Base-by-base conservation (phyloP, 2,113 vertebrate species). In the Pseudorhombus dupliciocellatus region DNA sequence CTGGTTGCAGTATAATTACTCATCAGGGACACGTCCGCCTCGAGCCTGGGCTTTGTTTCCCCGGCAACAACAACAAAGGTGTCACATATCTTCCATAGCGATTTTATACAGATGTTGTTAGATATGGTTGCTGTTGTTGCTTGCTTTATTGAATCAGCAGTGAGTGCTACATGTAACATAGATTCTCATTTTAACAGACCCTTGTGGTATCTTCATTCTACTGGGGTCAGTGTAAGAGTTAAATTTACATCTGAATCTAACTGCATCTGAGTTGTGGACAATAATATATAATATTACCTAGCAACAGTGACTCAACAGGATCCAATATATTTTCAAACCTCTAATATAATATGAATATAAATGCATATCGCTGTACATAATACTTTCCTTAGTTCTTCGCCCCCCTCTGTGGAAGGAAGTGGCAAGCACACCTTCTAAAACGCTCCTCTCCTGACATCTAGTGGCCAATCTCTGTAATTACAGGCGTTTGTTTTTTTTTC, bases 391-490 rank as follows among this genome's bases (percentile, higher is more conserved):
- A 2, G 34, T 10, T 46, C 16, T 18, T 18, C 7, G 3, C 2
- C 20, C 14, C 46, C 12, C 46, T 48, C 18, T 48, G 18, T n/a
- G 14, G 11, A 42, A 42, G 4, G 20, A 20, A 8, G 37, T 18
- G 60, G 22, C 24, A 40, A 21, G 1, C 64, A 16, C 22, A 69
- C 50, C 9, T 50, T 67, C 1, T 34, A 15, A 48, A 68, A 73
- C 66, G 69, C 12, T 4, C 15, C 7, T 85, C 64, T 62, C 7
- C 72, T 85, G 75, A 81, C 89, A 90, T 89, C 93, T 91, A 84
- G 89, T 71, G 91, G 88, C 22, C 7, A 9, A 0, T 53, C 2
- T 48, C 0, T 42, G 16, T 26, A 56, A 66, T 61, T 77, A 60
- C 74, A 7, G 4, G 0, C 26, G n/a, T 18, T 0, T 5, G 7